These are phyloP conservation scores for Prinia subflava DNA, from an alignment of 2,113 vertebrate species.

Conservation along the genomic window DNA sequence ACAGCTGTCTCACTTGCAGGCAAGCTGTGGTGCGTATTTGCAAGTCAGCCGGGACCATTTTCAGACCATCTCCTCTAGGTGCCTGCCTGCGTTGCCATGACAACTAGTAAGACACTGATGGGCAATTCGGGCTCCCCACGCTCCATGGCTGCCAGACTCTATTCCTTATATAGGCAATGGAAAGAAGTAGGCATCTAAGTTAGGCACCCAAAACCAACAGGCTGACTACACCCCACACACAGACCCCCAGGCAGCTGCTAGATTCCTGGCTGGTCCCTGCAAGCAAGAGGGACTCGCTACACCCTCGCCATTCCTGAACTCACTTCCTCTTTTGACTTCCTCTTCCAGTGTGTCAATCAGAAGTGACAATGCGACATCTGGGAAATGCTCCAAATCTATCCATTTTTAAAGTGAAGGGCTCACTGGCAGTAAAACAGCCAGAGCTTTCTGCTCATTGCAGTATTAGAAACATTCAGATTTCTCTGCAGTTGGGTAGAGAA, in stretches of 20 bases:
- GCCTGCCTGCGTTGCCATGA: conserved; percentile 6
- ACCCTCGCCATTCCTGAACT: not conserved
- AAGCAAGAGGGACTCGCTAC: not conserved
- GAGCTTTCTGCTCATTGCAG: not conserved
- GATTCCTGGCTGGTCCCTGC: not conserved
- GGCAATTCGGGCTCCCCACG: conserved; percentile 42
- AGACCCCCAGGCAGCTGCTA: conserved; percentile 42
- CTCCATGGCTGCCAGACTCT: conserved; percentile 30
- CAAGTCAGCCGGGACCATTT: not conserved
- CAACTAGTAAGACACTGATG: conserved; percentile 44
- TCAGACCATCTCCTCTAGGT: conserved; percentile 29
- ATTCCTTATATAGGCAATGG: conserved; percentile 49
- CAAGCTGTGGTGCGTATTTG: not conserved
- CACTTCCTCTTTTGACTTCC: conserved; percentile 25
- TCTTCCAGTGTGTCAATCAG: conserved; percentile 56
- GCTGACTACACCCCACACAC: not conserved
- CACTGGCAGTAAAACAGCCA: not conserved
- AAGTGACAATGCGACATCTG: conserved; percentile 35
- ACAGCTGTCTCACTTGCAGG: not conserved
- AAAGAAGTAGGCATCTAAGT: conserved; percentile 21
- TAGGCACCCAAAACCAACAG: conserved; percentile 20
- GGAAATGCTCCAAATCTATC: conserved; percentile 22
- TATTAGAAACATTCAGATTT: not conserved
- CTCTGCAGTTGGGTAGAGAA: not conserved
- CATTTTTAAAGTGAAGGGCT: conserved; percentile 1